A percentile compares a stretch with the other conserved stretches of the same genome.
phyloP scores from a whole-genome alignment of 2,113 vertebrate species.

The Mirza zaza region DNA sequence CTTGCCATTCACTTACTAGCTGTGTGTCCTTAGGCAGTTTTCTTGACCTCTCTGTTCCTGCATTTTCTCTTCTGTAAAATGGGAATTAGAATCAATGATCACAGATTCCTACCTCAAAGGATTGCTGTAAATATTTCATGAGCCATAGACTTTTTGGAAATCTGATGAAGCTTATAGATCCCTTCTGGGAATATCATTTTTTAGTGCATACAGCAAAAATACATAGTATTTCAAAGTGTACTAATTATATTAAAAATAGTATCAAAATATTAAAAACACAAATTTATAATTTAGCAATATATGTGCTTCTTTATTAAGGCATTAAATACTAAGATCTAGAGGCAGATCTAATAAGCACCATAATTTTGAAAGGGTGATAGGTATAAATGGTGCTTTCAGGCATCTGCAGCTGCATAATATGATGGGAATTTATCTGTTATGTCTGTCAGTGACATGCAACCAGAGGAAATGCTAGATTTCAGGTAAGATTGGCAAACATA shows the following conservation, averaged over 20 bases:
- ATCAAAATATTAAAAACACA: slow-evolving; percentile 65
- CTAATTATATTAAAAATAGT: slow-evolving; percentile 62
- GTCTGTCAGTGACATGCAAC: not conserved
- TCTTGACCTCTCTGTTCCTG: not conserved
- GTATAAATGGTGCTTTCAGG: not conserved
- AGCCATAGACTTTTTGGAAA: slow-evolving; percentile 1
- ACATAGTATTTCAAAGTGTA: not conserved
- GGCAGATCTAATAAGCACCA: not conserved
- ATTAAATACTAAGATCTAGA: slow-evolving; percentile 45
- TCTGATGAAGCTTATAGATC: not conserved
- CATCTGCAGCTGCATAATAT: too few relatives aligned
- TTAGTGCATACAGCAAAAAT: slow-evolving; percentile 21
- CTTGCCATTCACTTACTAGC: not conserved
- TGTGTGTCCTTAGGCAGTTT: not conserved
- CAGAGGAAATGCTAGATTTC: not conserved
- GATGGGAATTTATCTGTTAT: not conserved
- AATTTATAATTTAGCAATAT: slow-evolving; percentile 14
- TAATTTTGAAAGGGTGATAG: not conserved
- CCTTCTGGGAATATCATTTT: slow-evolving; percentile 7
- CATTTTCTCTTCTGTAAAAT: not conserved
- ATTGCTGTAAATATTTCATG: slow-evolving; percentile 48
- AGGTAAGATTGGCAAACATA: not conserved
- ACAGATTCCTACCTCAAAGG: not conserved
- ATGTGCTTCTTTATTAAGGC: slow-evolving; percentile 60
- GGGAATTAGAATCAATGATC: not conserved